Evolutionary conservation across 2,888 invertebrate species (phyloP), one percentile per base, ranked within the genome.

Genomic region (Odontocolon sp.): DNA sequence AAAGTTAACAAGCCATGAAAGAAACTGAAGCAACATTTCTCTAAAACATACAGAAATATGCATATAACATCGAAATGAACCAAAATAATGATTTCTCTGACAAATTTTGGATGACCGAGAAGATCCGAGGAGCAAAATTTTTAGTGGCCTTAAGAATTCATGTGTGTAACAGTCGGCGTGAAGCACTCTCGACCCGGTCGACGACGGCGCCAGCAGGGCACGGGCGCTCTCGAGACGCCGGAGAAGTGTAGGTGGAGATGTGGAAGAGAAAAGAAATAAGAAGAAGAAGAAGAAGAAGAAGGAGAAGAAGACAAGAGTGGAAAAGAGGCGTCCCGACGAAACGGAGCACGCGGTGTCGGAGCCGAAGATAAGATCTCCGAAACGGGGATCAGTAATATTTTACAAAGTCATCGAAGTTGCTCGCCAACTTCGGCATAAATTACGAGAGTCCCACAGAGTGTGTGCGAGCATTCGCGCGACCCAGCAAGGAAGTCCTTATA

Each of bases 401-500:
- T 86, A 88, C 87, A 84, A 86, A 88, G 88, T 88, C 88, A 88
- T 88, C 88, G 87, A 88, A 88, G 88, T 87, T 88, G 83, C 85
- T 85, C 86, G 86, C 87, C 86, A 86, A 88, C 86, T 87, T 88
- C 79, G 86, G 88, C 85, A 88, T 88, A 88, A 88, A 88, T 88
- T 87, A 88, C 84, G 80, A 81, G 59, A 76, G 45, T 69, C 57
- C 52, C 59, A 61, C 38, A 47, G 23, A 36, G 63, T 40, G 68
- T 45, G 63, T 40, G 63, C 61, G 40, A 64, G 11, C 11, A 68
- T 52, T 59, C 56, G 61, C 16, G 45, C 63, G 70, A 66, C 50
- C 54, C 52, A 69, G 2, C 33, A 59, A 31, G 14, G 40, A 68
- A 81, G 70, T 63, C 75, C 45, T 73, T 80, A 78, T 75, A 63